These are phyloP conservation scores for Ptychochromis oligacanthus DNA, from an alignment of 2,113 vertebrate genomes.

Conservation along the genomic window DNA sequence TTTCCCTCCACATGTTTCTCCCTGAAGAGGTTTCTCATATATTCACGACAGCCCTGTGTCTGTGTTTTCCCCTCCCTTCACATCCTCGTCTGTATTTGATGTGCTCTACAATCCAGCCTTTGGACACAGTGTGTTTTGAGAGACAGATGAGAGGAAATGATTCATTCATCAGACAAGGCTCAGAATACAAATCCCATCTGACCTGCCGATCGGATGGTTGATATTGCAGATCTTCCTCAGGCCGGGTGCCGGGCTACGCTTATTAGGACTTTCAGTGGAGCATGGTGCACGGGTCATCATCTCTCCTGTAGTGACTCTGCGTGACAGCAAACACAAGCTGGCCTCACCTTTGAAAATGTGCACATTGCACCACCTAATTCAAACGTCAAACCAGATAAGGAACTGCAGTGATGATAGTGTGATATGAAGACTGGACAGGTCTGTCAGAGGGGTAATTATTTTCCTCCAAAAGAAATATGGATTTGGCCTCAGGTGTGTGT, in stretches of 20 bases:
- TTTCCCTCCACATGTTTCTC: slow-evolving; percentile 39
- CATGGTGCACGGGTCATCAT: slow-evolving; percentile 47
- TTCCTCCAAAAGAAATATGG: slow-evolving; percentile 57
- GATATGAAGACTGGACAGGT: slow-evolving; percentile 35
- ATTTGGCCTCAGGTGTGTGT: slow-evolving; percentile 63
- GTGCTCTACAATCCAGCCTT: slow-evolving; percentile 49
- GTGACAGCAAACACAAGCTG: slow-evolving; percentile 55
- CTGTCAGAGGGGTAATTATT: slow-evolving; percentile 69
- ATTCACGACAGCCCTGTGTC: slow-evolving; percentile 35
- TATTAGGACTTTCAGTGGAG: slow-evolving; percentile 57
- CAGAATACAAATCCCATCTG: slow-evolving; percentile 56
- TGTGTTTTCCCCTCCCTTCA: slow-evolving; percentile 27
- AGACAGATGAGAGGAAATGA: slow-evolving; percentile 69
- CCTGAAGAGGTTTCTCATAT: slow-evolving; percentile 37
- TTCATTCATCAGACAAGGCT: slow-evolving; percentile 64
- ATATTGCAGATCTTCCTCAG: slow-evolving; percentile 56
- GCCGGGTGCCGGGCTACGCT: slow-evolving; percentile 14
- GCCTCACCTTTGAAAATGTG: slow-evolving; percentile 45
- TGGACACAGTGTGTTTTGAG: slow-evolving; percentile 57
- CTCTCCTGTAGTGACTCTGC: slow-evolving; percentile 39
- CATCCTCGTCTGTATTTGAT: slow-evolving; percentile 54
- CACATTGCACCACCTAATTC: slow-evolving; percentile 50
- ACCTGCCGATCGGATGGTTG: slow-evolving; percentile 64
- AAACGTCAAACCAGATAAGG: slow-evolving; percentile 57
- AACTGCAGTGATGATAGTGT: slow-evolving; percentile 38